Conservation (phyloP, 2,888 invertebrate species). For the Drosophila peninsularis region DNA sequence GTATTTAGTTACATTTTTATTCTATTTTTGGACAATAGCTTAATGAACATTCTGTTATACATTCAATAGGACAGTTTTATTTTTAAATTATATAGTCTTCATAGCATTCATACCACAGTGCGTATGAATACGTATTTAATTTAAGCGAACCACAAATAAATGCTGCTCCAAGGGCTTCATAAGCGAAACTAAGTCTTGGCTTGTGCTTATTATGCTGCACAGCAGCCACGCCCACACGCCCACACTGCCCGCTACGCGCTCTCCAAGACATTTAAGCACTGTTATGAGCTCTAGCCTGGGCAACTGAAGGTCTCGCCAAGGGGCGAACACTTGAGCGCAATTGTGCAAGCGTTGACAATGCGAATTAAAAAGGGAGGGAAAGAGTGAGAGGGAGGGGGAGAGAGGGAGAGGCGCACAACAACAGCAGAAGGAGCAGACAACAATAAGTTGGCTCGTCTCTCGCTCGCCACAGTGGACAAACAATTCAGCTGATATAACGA, state of each 20-base stretch:
- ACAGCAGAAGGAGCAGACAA: slow-evolving; percentile 17
- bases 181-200: slow-evolving; percentile 30
- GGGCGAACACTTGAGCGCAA: slow-evolving; percentile 71
- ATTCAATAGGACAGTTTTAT: neutral
- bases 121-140: slow-evolving; percentile 16
- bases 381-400: neutral
- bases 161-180: neutral
- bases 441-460: slow-evolving; percentile 25
- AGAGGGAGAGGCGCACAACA: neutral
- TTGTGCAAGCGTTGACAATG: slow-evolving; percentile 75
- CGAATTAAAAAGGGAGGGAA: slow-evolving; percentile 38
- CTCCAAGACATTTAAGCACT: slow-evolving; percentile 57
- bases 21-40: neutral
- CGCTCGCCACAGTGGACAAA: slow-evolving; percentile 36
- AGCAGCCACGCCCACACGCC: neutral
- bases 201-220: slow-evolving; percentile 26
- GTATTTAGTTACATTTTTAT: too few species aligned
- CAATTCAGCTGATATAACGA: slow-evolving; percentile 31
- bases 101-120: slow-evolving; percentile 12
- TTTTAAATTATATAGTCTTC: neutral
- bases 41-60: neutral
- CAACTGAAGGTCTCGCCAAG: slow-evolving; percentile 16
- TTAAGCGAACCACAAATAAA: slow-evolving; percentile 2
- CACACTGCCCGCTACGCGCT: slow-evolving; percentile 1
- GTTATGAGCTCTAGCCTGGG: slow-evolving; percentile 58